Base-by-base conservation (phyloP, 64 coral and sea anemone genomes). In the Pachyseris speciosa region DNA sequence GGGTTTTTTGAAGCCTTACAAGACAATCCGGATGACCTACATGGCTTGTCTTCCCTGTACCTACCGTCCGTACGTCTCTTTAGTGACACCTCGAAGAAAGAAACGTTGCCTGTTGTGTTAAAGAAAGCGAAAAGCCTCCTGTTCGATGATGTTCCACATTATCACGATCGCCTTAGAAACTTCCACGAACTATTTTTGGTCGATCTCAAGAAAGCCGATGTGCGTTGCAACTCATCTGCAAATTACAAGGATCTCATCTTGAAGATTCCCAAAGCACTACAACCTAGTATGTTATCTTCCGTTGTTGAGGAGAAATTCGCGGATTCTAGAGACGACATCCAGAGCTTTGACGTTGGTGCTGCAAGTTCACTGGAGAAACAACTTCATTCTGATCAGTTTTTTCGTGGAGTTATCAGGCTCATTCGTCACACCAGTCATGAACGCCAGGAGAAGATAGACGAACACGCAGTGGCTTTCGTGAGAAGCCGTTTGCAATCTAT, bases 131-230 rank as follows among this genome's bases (percentile, higher is more conserved):
- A 33, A 7, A 34, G 76, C 7, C 25, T 93, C 58, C 24, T 96
- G 5, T 93, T 88, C 53, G 73, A 89, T 70, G 85, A 96, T 52
- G 85, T 90, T 11, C 94, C 90, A 1, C 44, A 89, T 45, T 92
- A 93, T 64, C 63, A 83, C 66, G 60, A 88, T 7, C 84, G 94
- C 7, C 31, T 96, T 67, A 20, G 26, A 28, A 75, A 72, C n/a
- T 69, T 93, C 27, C 37, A 89, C 0, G 19, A 34, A 9, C 17
- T 83, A 3, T 67, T 89, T 32, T 58, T 92, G 17, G 86, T 92
- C 7, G 88, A 93, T 43, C 90, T 92, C 1, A 32, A 3, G 7
- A 80, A 66, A 30, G 92, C 68, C 30, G 37, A 25, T 40, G 63
- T 92, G 29, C 49, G 25, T 6, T 63, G 36, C 34, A 84, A 58